Base-by-base conservation (phyloP, 2,113 vertebrate genomes). In the Bungarus multicinctus region DNA sequence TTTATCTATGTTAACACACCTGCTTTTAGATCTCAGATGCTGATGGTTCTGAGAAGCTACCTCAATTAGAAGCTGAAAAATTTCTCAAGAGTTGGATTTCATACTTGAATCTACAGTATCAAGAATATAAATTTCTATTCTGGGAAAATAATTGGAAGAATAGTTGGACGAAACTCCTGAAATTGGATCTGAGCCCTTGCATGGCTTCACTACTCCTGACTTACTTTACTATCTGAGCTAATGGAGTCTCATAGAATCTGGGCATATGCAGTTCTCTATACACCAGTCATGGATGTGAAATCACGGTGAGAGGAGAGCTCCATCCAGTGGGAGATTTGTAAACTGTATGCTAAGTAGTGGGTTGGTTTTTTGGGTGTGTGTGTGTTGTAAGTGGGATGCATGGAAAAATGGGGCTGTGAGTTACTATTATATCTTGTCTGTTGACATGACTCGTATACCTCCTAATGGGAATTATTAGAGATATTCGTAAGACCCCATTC, bases 321-420 rank as follows among this genome's bases (percentile, higher is more conserved):
- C 96, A 96, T 95, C 97, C 94, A 96, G 97, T 95, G 96, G 95
- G 54, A 96, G 92, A 95, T 94, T 91, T 95, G 94, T 91, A 94
- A 93, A 92, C 94, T 94, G 87, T 92, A 0, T 53, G 91, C 85
- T 86, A 92, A 96, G 89, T 30, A 52, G 0, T 53, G 16, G n/a
- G 90, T 30, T 91, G 34, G 7, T 7, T 2, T 8, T 64, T 52
- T 25, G 60, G 30, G 14, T 47, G 47, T 8, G 5, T 2, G 8
- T 5, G 30, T 14, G 16, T 55, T 2, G 34, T 3, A 39, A 22
- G 69, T 18, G 18, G 20, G 74, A 88, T 69, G 50, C 92, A 60
- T 90, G 93, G 88, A 90, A 94, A 94, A 91, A 96, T 81, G 30
- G n/a, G 89, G 11, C 88, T 89, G 25, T 30, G 88, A 86, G 2